phyloP scores from a whole-genome alignment of 2,113 vertebrate genomes.

The Pseudonaja textilis region DNA sequence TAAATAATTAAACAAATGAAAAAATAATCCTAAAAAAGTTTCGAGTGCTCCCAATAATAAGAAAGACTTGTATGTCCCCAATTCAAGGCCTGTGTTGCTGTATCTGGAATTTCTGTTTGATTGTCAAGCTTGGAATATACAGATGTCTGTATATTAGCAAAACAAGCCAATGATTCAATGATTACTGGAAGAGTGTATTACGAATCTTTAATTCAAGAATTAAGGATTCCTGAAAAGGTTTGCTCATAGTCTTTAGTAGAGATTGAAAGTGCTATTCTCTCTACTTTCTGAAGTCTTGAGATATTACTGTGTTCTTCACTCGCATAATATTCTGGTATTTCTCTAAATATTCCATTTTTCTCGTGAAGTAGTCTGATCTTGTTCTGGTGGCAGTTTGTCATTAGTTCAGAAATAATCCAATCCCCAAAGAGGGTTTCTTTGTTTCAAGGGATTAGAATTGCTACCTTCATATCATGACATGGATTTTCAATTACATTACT shows the following conservation, averaged over 20 bases:
- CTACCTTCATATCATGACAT: not conserved
- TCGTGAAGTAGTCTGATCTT: not conserved
- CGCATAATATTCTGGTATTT: not conserved
- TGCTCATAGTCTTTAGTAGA: not conserved
- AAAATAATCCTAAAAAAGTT: not conserved
- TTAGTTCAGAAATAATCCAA: not conserved
- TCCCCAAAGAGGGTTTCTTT: not conserved
- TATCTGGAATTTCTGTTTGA: not conserved
- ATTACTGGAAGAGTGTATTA: not conserved
- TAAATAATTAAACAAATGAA: not conserved
- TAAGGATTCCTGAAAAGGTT: not conserved
- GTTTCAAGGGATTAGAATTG: not conserved
- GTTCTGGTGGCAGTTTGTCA: not conserved
- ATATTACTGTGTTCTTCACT: not conserved
- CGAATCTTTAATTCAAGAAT: not conserved
- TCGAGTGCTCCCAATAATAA: not conserved
- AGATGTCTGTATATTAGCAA: not conserved
- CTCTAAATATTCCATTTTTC: not conserved
- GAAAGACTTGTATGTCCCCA: not conserved
- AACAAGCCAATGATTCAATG: not conserved
- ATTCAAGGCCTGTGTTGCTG: not conserved
- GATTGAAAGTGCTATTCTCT: not conserved
- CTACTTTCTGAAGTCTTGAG: not conserved
- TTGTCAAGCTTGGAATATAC: not conserved
- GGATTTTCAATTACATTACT: not conserved